Evolutionary conservation across 2,113 vertebrate genomes (phyloP), one percentile per base, ranked within the genome.

Genomic region (Enhydra lutris): DNA sequence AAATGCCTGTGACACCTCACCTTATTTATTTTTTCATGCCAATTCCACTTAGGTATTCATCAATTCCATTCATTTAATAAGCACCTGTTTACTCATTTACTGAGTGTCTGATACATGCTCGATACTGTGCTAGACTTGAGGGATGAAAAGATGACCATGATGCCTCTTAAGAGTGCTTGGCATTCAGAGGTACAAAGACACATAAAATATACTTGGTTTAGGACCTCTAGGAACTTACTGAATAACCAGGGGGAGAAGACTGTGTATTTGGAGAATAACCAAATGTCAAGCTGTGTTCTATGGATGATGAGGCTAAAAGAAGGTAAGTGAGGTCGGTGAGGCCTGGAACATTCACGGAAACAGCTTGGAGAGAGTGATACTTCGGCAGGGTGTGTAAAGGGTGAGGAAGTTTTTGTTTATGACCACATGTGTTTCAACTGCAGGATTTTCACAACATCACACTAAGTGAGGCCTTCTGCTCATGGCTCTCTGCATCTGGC

Each of bases 401-500:
- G 61, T 39, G 84, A 90, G 83, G 78, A 78, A 74, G 61, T 39
- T 90, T 88, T 95, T 90, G 55, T 96, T 97, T 97, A 63, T 55
- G 61, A 82, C 67, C 61, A 18, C 90, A 50, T 89, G 91, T 90
- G 79, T 69, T 83, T 76, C 24, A 91, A 97, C 89, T 57, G 67
- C 90, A 74, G 79, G 31, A 45, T 97, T 97, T 96, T 97, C 95
- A 97, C 94, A 91, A 78, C 59, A 91, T 97, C 39, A 24, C 90
- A 69, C 92, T 65, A 45, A 65, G n/a, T 34, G 57, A 94, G 91
- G 81, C 55, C 95, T 82, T 97, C 78, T 63, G 86, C 79, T 94
- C 61, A 50, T 55, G 69, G 78, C 78, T 45, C 45, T 57, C 47
- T 52, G 86, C 96, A 83, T 97, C 97, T 96, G 95, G 95, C 97